A percentile compares a stretch with the other conserved stretches of the same genome.
Evolutionary conservation across 2,113 vertebrate genomes (phyloP).

Genomic region (Numenius arquata): DNA sequence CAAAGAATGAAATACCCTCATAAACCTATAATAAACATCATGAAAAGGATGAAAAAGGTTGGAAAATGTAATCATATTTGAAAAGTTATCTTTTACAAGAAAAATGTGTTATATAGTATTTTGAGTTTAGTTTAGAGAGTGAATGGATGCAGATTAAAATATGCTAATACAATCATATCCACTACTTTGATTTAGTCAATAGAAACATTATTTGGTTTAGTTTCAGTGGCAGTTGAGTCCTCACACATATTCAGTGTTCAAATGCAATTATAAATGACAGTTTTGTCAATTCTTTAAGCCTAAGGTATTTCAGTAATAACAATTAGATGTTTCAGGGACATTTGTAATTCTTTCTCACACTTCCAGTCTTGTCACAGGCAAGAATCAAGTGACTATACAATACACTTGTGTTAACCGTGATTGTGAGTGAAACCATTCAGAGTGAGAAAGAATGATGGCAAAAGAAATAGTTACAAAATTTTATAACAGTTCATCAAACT

Average conservation of each 20-base stretch:
- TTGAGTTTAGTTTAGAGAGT: background rate
- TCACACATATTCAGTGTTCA: background rate
- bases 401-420: background rate
- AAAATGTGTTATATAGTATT: background rate
- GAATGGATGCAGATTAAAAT: background rate
- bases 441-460: background rate
- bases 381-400: background rate
- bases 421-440: background rate
- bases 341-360: background rate
- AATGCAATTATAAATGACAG: background rate
- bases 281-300: background rate
- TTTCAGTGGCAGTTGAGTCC: background rate
- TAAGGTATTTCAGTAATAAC: background rate
- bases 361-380: background rate
- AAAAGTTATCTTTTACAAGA: background rate
- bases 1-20: background rate
- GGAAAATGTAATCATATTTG: background rate
- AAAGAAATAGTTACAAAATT: background rate
- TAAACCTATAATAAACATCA: background rate
- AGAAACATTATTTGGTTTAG: background rate
- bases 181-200: background rate
- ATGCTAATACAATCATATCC: background rate
- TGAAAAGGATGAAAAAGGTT: fast-evolving
- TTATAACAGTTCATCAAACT: background rate
- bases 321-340: background rate